These are phyloP conservation scores for Halcyon badia DNA, from an alignment of 2,797 vertebrate genomes.

Conservation along the genomic window DNA sequence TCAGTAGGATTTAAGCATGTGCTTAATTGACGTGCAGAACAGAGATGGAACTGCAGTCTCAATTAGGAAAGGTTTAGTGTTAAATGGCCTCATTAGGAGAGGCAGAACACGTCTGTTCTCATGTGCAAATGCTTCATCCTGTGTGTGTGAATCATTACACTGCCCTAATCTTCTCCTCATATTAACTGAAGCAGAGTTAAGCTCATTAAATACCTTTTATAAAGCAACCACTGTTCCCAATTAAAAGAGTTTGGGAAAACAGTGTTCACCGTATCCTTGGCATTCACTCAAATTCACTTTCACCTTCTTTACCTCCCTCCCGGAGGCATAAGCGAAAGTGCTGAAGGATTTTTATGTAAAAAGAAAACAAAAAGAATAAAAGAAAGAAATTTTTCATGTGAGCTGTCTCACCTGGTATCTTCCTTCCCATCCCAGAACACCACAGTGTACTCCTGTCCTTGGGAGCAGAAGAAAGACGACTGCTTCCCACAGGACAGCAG, in stretches of 20 bases:
- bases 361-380: not conserved
- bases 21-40: conserved; percentile 69
- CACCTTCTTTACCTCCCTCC: conserved; percentile 35
- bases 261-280: conserved; percentile 25
- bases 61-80: conserved; percentile 73
- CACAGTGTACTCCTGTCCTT: conserved; percentile 87
- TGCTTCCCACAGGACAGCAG: conserved; percentile 87
- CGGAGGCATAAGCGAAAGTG: not conserved
- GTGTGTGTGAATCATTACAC: conserved; percentile 67
- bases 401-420: conserved; percentile 82
- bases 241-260: conserved; percentile 70
- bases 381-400: not conserved
- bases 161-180: conserved; percentile 68
- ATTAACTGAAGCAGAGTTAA: conserved; percentile 74
- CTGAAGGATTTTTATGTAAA: not conserved
- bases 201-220: conserved; percentile 72
- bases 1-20: conserved; percentile 66
- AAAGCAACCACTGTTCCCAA: conserved; percentile 68
- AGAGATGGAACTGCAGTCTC: conserved; percentile 56
- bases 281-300: conserved; percentile 29
- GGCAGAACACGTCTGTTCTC: conserved; percentile 72
- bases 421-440: conserved; percentile 94
- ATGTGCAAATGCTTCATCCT: conserved; percentile 70
- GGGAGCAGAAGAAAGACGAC: conserved; percentile 89
- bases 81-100: conserved; percentile 74